phyloP scores from a whole-genome alignment of 2,797 vertebrate species.

The Coilia nasus region DNA sequence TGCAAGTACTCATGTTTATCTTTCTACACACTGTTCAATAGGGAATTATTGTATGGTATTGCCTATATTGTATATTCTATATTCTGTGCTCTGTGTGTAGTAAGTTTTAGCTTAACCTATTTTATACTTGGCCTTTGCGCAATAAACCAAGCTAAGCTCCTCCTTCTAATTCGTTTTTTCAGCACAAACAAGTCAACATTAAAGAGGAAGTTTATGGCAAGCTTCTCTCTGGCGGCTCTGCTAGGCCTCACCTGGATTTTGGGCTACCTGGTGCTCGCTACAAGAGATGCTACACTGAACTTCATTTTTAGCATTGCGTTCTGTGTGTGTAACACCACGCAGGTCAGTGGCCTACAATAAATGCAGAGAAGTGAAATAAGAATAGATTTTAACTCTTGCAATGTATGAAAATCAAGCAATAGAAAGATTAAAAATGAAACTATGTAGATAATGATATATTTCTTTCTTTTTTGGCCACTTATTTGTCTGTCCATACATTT shows the following conservation, averaged over 20 bases:
- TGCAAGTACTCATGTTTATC: no score
- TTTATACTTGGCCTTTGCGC: no score
- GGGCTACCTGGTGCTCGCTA: slow-evolving; percentile 70
- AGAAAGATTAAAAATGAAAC: neutral
- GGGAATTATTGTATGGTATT: no score
- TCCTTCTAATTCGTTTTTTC: slow-evolving; percentile 13
- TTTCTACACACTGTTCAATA: no score
- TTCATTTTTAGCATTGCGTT: slow-evolving; percentile 70
- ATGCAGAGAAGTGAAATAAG: no score
- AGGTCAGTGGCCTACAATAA: slow-evolving; percentile 58
- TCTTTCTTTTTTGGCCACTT: neutral
- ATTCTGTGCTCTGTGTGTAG: no score
- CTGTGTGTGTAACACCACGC: slow-evolving; percentile 73
- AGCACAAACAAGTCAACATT: slow-evolving; percentile 61
- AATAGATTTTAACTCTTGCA: no score
- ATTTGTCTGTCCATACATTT: neutral
- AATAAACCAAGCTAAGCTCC: no score
- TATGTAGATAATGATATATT: neutral
- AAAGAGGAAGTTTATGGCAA: slow-evolving; percentile 65
- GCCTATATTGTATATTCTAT: no score
- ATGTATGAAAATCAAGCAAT: neutral
- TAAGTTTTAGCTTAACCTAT: no score
- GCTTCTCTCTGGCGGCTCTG: slow-evolving; percentile 63
- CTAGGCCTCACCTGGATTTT: slow-evolving; percentile 73
- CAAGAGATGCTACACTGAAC: slow-evolving; percentile 17